Evolutionary conservation across 2,888 invertebrate genomes (phyloP).

Genomic region (Machimus rusticus): DNA sequence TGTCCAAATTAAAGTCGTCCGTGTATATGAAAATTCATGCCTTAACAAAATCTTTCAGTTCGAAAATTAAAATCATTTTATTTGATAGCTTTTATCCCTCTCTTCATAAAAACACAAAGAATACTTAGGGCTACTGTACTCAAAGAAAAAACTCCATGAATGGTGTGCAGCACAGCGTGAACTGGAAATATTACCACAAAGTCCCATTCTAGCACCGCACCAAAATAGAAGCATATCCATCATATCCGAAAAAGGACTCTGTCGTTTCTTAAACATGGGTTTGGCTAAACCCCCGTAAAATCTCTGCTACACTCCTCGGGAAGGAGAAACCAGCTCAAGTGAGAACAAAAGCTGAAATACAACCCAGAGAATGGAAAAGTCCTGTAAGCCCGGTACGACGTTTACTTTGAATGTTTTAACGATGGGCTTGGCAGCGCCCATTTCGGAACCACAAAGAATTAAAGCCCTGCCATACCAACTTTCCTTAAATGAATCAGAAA

Average conservation of each 20-base stretch:
- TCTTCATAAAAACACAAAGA: neutral
- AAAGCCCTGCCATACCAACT: neutral
- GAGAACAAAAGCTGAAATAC: neutral
- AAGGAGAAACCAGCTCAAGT: neutral
- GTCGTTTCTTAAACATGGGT: neutral
- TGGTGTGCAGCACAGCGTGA: neutral
- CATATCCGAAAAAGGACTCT: neutral
- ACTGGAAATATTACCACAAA: neutral
- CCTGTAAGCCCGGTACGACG: neutral
- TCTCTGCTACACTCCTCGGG: neutral
- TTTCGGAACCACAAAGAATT: neutral
- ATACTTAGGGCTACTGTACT: neutral
- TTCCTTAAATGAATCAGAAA: conserved; percentile 10
- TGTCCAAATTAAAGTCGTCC: no score
- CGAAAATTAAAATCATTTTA: neutral
- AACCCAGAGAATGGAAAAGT: neutral
- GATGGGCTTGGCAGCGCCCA: neutral
- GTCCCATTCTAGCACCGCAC: neutral
- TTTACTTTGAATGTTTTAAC: neutral
- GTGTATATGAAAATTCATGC: neutral
- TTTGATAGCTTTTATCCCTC: neutral
- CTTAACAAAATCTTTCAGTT: neutral
- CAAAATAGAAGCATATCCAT: neutral
- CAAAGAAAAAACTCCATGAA: neutral
- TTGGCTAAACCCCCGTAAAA: neutral